Evolutionary conservation across 2,113 vertebrate species (phyloP).

Genomic region (Columba livia): DNA sequence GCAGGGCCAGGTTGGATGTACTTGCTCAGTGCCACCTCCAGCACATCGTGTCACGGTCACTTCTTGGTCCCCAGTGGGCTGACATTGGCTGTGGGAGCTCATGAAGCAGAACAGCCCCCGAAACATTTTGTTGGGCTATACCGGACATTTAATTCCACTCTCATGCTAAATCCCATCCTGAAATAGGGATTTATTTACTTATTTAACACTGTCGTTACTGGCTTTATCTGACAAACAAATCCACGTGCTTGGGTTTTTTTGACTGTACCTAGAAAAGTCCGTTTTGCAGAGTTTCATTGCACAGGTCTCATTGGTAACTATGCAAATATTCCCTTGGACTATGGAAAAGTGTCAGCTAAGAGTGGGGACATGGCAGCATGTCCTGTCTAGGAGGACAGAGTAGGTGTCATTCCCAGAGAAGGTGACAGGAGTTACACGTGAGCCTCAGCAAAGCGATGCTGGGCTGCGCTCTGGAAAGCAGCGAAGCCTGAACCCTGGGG

Average conservation of each 20-base stretch:
- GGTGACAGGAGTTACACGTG: not conserved
- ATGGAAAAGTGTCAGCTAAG: not conserved
- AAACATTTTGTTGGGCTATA: not conserved
- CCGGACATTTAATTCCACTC: not conserved
- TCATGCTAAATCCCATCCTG: not conserved
- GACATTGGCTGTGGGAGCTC: not conserved
- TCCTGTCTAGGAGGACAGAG: not conserved
- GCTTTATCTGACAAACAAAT: not conserved
- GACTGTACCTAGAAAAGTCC: fast-evolving
- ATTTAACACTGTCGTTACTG: not conserved
- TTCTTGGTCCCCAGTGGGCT: not conserved
- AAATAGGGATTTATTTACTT: not conserved
- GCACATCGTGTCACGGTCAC: not conserved
- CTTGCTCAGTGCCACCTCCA: not conserved
- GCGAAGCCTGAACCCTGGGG: not conserved
- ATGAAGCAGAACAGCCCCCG: not conserved
- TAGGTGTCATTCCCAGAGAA: not conserved
- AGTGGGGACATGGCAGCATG: not conserved
- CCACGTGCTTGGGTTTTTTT: not conserved
- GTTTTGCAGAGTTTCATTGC: not conserved
- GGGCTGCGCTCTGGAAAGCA: not conserved
- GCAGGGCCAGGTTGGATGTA: not conserved
- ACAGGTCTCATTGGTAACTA: not conserved
- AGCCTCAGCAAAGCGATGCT: not conserved
- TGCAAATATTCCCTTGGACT: not conserved